Conservation (phyloP, 2,113 vertebrate species). For the Gila orcuttii region DNA sequence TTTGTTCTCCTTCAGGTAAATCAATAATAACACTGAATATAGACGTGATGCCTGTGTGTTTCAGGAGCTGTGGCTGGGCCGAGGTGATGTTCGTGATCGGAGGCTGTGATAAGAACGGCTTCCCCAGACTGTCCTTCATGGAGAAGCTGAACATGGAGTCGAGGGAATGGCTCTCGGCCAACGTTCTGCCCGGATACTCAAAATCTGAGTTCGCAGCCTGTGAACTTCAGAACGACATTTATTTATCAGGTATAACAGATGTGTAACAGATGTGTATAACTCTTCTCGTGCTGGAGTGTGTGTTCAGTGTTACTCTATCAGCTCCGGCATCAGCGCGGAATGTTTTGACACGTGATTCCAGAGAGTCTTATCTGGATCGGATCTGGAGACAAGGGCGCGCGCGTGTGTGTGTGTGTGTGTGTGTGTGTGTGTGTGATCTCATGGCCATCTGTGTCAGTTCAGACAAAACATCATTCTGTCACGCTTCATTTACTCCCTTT, state of each 20-base stretch:
- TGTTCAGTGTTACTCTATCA: conserved; percentile 1
- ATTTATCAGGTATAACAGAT: conserved; percentile 77
- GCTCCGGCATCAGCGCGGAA: background rate
- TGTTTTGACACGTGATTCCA: background rate
- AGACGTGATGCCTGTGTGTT: no score
- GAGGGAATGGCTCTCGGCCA: conserved; percentile 73
- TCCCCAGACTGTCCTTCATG: conserved; percentile 73
- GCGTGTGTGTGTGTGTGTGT: no score
- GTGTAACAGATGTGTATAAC: background rate
- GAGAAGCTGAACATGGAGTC: conserved; percentile 74
- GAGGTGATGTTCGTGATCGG: conserved; percentile 82
- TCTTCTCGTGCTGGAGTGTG: background rate
- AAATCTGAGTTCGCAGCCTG: conserved; percentile 82
- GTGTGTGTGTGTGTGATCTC: background rate
- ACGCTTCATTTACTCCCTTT: no score
- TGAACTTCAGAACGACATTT: conserved; percentile 80
- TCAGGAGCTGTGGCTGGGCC: conserved; percentile 76
- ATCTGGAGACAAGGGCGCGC: background rate
- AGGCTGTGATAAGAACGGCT: conserved; percentile 78
- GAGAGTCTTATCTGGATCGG: background rate
- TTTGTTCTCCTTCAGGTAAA: no score
- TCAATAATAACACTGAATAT: no score
- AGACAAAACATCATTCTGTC: no score
- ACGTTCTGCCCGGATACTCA: conserved; percentile 76
- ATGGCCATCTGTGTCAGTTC: background rate